phyloP scores from a whole-genome alignment of 2,113 vertebrate genomes.

The Engraulis encrasicolus region DNA sequence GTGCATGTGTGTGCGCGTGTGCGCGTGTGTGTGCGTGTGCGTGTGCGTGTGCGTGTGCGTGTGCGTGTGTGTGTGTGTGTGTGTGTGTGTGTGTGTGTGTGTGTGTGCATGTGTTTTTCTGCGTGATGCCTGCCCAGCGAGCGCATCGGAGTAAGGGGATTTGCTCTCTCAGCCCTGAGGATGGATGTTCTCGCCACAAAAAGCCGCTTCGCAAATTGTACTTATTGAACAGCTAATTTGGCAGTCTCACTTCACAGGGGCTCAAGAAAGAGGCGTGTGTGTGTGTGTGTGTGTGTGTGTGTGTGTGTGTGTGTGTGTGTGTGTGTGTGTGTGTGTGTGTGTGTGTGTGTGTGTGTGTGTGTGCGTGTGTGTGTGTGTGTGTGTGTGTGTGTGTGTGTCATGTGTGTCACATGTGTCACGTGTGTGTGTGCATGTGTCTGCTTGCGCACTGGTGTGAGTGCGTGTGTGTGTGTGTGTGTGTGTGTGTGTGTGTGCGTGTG shows the following conservation, averaged over 20 bases:
- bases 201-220: constrained; percentile 47
- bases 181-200: constrained; percentile 45
- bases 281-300: neutral
- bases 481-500: no score
- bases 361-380: no score
- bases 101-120: no score
- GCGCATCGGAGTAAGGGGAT: constrained; percentile 33
- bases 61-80: neutral
- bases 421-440: no score
- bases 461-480: no score
- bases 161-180: constrained; percentile 36
- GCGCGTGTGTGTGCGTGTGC: neutral
- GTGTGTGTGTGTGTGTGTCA: no score
- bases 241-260: constrained; percentile 48
- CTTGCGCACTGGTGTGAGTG: no score
- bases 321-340: constrained; percentile 11
- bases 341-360: constrained; percentile 43
- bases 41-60: no score
- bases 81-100: no score
- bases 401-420: no score
- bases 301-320: constrained; percentile 10
- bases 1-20: no score
- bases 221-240: constrained; percentile 44
- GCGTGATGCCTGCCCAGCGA: constrained; percentile 28
- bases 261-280: constrained; percentile 53